Percentiles rank a stretch among this genome's conserved stretches.
Evolutionary conservation across 2,888 invertebrate species (phyloP).

Genomic region (Agrotis ipsilon): DNA sequence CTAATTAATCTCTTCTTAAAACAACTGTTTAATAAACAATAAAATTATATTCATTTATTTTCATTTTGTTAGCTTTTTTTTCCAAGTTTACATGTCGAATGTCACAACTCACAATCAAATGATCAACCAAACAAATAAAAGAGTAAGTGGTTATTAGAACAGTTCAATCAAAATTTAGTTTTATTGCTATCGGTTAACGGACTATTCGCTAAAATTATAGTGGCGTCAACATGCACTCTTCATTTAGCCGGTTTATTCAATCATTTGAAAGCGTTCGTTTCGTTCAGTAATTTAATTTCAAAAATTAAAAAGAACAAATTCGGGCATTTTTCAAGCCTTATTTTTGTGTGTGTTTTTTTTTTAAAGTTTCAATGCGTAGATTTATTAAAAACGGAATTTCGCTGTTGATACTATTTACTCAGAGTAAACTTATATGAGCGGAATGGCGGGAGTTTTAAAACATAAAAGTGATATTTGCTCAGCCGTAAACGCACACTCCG

Average conservation of each 20-base stretch:
- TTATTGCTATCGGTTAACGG: accelerated
- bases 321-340: too few species aligned
- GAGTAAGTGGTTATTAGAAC: neutral
- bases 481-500: too few species aligned
- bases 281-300: slow-evolving; percentile 16
- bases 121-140: neutral
- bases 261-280: slow-evolving; percentile 12
- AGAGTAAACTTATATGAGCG: too few species aligned
- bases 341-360: neutral
- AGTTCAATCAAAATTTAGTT: neutral
- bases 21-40: neutral
- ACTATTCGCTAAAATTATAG: too few species aligned
- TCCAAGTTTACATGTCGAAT: neutral
- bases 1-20: neutral
- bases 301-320: too few species aligned
- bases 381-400: too few species aligned
- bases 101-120: too few species aligned
- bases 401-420: too few species aligned
- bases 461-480: too few species aligned
- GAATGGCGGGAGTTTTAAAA: too few species aligned
- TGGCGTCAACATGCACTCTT: neutral
- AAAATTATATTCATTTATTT: slow-evolving; percentile 2
- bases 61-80: slow-evolving; percentile 5
- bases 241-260: slow-evolving; percentile 3
- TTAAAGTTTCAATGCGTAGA: too few species aligned